phyloP scores from a whole-genome alignment of 2,113 vertebrate species.

The Corythornis madagascariensis region DNA sequence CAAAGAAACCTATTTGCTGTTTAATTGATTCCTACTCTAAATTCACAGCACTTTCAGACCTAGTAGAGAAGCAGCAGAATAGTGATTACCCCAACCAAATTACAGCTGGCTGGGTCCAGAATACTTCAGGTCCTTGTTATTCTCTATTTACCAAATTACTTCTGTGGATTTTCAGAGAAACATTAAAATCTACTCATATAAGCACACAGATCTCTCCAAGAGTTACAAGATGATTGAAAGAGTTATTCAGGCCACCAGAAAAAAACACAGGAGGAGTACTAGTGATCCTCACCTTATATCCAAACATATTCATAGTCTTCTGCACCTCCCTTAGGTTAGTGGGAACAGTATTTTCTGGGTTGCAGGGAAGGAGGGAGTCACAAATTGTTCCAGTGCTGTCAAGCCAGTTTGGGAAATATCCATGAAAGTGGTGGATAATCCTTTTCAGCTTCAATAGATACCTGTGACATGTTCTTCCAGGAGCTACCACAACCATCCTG shows the following conservation, averaged over 20 bases:
- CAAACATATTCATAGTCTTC: not conserved
- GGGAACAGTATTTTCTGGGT: not conserved
- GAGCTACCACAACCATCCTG: not conserved
- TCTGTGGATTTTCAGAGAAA: constrained; percentile 19
- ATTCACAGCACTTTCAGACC: constrained; percentile 66
- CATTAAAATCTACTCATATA: not conserved
- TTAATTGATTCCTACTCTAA: constrained; percentile 80
- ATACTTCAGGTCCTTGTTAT: not conserved
- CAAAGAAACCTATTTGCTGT: constrained; percentile 80
- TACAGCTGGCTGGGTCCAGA: constrained; percentile 4
- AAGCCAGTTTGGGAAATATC: not conserved
- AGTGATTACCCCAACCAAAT: constrained; percentile 66
- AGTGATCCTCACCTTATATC: not conserved
- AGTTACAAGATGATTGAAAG: not conserved
- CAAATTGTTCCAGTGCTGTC: not conserved
- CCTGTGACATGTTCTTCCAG: not conserved
- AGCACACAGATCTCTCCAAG: not conserved
- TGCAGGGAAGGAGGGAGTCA: not conserved
- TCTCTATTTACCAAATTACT: constrained; percentile 51
- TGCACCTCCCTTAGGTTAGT: not conserved
- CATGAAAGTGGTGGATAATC: not conserved
- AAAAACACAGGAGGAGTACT: not conserved
- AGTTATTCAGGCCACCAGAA: not conserved
- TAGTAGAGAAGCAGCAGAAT: constrained; percentile 55
- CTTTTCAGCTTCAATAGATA: not conserved